Conservation (phyloP, 1,140 invertebrate species). For the Rhizoglyphus robini region DNA sequence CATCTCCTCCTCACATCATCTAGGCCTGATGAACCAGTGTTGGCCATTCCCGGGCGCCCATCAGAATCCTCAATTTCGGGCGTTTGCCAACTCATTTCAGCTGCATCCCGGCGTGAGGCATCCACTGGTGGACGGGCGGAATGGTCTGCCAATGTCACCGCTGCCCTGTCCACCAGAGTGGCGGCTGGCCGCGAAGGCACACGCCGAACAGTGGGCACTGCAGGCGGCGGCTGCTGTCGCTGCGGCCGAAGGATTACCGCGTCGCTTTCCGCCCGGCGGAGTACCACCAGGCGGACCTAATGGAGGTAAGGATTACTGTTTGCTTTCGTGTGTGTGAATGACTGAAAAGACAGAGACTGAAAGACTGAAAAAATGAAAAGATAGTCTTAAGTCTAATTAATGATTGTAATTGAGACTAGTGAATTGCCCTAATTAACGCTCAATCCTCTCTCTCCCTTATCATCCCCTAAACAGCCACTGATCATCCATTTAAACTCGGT, state of each 20-base stretch:
- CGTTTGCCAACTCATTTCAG: constrained; percentile 24
- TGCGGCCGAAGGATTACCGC: not conserved
- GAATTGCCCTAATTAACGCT: too few species aligned
- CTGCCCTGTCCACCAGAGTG: constrained; percentile 62
- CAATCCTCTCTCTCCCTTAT: not conserved
- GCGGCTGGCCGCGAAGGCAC: constrained; percentile 24
- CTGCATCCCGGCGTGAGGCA: constrained; percentile 21
- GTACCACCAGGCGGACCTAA: not conserved
- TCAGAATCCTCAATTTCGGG: constrained; percentile 25
- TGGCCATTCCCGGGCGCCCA: constrained; percentile 26
- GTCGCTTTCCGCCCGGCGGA: not conserved
- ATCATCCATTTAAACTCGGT: not conserved
- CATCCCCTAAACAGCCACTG: not conserved
- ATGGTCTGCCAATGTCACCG: constrained; percentile 45
- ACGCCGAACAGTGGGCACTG: constrained; percentile 26
- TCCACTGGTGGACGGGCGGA: constrained; percentile 23
- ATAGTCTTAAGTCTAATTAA: too few species aligned
- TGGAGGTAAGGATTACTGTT: too few species aligned
- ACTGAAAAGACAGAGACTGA: not conserved
- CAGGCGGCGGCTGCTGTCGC: constrained; percentile 20
- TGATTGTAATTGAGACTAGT: too few species aligned
- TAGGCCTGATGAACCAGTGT: constrained; percentile 20
- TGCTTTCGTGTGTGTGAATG: too few species aligned
- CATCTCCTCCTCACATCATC: not conserved
- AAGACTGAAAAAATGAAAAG: too few species aligned